These are phyloP conservation scores for Ciconia maguari DNA, from an alignment of 2,113 vertebrate species.

Conservation along the genomic window DNA sequence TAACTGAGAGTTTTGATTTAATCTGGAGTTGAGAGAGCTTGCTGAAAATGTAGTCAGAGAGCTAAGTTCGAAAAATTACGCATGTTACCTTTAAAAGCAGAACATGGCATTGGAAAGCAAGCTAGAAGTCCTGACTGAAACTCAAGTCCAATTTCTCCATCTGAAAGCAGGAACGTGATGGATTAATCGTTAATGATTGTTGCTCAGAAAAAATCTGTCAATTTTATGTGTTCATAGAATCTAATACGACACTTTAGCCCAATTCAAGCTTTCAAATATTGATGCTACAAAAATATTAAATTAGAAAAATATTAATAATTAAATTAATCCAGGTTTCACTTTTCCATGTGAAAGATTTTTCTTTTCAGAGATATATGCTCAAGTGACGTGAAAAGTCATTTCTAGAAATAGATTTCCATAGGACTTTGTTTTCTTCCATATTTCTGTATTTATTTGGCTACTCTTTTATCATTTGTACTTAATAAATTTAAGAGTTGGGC, in stretches of 20 bases:
- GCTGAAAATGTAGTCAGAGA: not conserved
- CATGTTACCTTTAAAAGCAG: not conserved
- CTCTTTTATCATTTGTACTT: not conserved
- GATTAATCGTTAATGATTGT: not conserved
- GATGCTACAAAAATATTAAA: not conserved
- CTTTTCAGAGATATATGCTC: not conserved
- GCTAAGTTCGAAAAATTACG: not conserved
- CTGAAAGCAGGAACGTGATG: rapidly evolving
- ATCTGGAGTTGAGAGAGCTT: not conserved
- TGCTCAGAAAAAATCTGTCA: not conserved
- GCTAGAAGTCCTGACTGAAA: not conserved
- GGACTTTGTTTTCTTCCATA: not conserved
- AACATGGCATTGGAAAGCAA: not conserved
- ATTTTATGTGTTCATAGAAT: rapidly evolving
- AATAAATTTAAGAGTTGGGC: not conserved
- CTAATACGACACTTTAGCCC: not conserved
- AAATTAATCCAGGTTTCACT: not conserved
- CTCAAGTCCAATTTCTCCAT: not conserved
- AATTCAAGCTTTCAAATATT: not conserved
- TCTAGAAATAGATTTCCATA: not conserved
- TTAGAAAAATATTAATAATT: not conserved
- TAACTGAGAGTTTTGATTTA: not conserved
- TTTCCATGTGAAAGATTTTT: not conserved
- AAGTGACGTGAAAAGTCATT: not conserved
- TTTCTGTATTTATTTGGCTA: constrained; percentile 15